These are phyloP conservation scores for Zelostemma sp. DNA, from an alignment of 1,140 invertebrate species.

Conservation along the genomic window DNA sequence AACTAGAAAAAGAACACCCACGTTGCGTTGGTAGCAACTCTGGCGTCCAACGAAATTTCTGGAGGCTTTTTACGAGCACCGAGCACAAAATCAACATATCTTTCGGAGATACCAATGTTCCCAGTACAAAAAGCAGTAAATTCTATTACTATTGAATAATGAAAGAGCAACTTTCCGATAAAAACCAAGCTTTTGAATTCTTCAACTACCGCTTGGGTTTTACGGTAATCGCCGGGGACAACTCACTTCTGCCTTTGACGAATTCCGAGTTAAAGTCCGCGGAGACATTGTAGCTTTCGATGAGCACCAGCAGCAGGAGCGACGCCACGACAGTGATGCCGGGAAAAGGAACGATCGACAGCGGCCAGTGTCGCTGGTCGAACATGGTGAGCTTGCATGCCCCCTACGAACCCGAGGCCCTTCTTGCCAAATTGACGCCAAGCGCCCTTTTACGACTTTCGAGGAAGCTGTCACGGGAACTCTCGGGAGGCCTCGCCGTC, in stretches of 20 bases:
- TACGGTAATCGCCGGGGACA: neutral
- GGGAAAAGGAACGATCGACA: constrained; percentile 56
- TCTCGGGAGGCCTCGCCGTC: constrained; percentile 37
- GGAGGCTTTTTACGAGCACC: too few relatives aligned
- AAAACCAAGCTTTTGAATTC: constrained; percentile 5
- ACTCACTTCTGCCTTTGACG: constrained; percentile 73
- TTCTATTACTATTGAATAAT: neutral
- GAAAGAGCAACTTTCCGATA: constrained; percentile 1
- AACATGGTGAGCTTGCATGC: constrained; percentile 68
- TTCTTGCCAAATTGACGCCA: constrained; percentile 51
- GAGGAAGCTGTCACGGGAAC: constrained; percentile 47
- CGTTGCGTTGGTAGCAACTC: constrained; percentile 18
- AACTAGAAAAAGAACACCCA: constrained; percentile 38
- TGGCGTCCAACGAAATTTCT: neutral
- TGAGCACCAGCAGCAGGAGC: constrained; percentile 54
- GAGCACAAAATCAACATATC: constrained; percentile 27
- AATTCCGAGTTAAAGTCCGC: constrained; percentile 70
- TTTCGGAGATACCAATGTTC: constrained; percentile 37
- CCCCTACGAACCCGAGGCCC: constrained; percentile 60
- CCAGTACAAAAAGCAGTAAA: constrained; percentile 29
- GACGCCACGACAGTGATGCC: constrained; percentile 56
- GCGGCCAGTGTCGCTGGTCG: constrained; percentile 59
- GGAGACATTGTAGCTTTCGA: constrained; percentile 57
- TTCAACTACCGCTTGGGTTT: neutral
- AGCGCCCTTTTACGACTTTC: constrained; percentile 42